Base-by-base conservation (phyloP, 1,140 invertebrate species). In the Sweltsa coloradensis region DNA sequence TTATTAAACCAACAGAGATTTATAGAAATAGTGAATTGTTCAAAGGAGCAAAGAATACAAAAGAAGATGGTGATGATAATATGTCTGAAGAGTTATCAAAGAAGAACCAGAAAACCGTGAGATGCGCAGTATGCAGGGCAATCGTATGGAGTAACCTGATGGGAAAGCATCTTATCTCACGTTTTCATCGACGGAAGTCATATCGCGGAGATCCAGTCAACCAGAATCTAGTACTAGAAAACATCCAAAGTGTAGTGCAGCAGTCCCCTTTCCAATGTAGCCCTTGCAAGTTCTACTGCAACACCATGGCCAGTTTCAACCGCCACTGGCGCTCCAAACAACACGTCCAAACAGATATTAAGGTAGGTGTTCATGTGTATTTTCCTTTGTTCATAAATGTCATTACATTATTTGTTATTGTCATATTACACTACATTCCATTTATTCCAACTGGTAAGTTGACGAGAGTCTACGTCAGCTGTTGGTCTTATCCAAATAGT, bases 181-280 rank as follows among this genome's bases (percentile, higher is more conserved):
- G 83, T 62, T 89, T 82, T 63, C 85, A 88, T 60, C 85, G 79
- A 56, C 71, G 81, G 54, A 79, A 81, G 56, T 74, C 76, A 49
- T 68, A 64, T 52, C 64, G 67, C 34, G 68, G 61, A 36, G 68
- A 68, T 45, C 61, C 64, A 16, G 61, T 62, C 22, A 72, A 75
- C 27, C 67, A 68, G 51, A 60, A 67, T 19, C 71, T 85, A 54
- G 75, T 89, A 34, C 66, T 89, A 19, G 73, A 80, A 36, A 84
- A 90, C 61, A 86, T 88, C 59, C 72, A 69, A 43, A 76, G 76
- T 50, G 79, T 89, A 53, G 78, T 89, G 1, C 70, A 76, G 26
- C 79, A 89, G 53, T 81, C 82, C 46, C 85, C 85, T 0, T 92
- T 83, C 58, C 87, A 89, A 60, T 93, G 88, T 57, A 73, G 73